Evolutionary conservation across 2,797 vertebrate genomes (phyloP).

Genomic region (Amphiprion clarkii): DNA sequence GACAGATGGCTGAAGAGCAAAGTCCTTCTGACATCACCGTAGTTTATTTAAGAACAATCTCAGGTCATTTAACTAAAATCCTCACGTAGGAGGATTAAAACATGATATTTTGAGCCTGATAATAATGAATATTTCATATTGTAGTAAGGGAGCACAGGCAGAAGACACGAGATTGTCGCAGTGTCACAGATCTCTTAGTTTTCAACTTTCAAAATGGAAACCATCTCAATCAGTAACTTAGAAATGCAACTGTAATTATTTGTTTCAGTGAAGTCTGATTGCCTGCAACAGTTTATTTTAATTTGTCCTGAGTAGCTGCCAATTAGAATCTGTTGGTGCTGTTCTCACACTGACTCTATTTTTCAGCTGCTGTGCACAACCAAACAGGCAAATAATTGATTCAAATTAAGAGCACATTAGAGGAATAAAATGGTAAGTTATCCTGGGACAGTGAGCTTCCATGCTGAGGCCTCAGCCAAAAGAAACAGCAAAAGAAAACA

Average conservation of each 20-base stretch:
- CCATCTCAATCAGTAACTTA: neutral
- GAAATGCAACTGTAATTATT: neutral
- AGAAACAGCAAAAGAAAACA: neutral
- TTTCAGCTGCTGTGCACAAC: slow-evolving; percentile 9
- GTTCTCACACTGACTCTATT: slow-evolving; percentile 11
- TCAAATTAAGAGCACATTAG: slow-evolving; percentile 29
- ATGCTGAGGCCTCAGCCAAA: slow-evolving; percentile 1
- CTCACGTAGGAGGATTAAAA: neutral
- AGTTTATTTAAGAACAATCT: slow-evolving; percentile 68
- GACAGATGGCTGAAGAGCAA: slow-evolving; percentile 42
- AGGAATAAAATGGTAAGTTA: slow-evolving; percentile 15
- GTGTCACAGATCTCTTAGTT: neutral
- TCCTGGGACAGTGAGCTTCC: slow-evolving; percentile 2
- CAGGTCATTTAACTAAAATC: slow-evolving; percentile 38
- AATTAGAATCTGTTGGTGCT: slow-evolving; percentile 2
- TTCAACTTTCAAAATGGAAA: neutral
- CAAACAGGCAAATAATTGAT: slow-evolving; percentile 20
- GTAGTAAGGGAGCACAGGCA: neutral
- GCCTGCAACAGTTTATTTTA: slow-evolving; percentile 6
- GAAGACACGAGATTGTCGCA: neutral
- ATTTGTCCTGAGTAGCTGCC: slow-evolving; percentile 5
- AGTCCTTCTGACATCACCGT: slow-evolving; percentile 53
- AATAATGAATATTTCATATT: neutral
- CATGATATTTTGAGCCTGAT: neutral
- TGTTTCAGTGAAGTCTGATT: neutral